These are phyloP conservation scores for Urocyon cinereoargenteus DNA, from an alignment of 2,797 vertebrate genomes.

Conservation along the genomic window DNA sequence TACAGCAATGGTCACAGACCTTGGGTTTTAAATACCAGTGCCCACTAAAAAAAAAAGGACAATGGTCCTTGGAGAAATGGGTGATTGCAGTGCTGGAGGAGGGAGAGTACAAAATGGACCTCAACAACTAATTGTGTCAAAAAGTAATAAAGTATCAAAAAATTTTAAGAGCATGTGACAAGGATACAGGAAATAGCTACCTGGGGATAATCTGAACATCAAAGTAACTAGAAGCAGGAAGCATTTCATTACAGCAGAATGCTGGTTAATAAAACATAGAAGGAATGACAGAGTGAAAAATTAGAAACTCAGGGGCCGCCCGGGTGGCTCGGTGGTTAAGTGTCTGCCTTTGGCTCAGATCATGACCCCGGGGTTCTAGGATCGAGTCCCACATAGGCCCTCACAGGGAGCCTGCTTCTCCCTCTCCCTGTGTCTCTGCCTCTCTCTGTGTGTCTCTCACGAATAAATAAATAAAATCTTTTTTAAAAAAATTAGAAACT, in stretches of 20 bases:
- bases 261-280: not conserved
- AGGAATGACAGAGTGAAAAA: not conserved
- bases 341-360: too few species aligned
- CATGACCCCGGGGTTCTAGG: too few species aligned
- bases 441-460: too few species aligned
- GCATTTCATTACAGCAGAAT: slow-evolving; percentile 14
- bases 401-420: too few species aligned
- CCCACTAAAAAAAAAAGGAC: not conserved
- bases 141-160: slow-evolving; percentile 43
- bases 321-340: too few species aligned
- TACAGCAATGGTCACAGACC: not conserved
- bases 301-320: slow-evolving; percentile 31
- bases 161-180: not conserved
- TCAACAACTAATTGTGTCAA: not conserved
- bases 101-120: not conserved
- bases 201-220: slow-evolving; percentile 34
- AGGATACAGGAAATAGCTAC: not conserved
- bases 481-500: slow-evolving; percentile 53
- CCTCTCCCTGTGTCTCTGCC: too few species aligned
- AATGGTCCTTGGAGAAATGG: slow-evolving; percentile 17
- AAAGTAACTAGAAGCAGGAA: slow-evolving; percentile 57
- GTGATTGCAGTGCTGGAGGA: not conserved
- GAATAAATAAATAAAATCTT: too few species aligned
- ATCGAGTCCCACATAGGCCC: too few species aligned
- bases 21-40: slow-evolving; percentile 4